phyloP scores from a whole-genome alignment of 2,888 invertebrate genomes.

The Conistra vaccinii region DNA sequence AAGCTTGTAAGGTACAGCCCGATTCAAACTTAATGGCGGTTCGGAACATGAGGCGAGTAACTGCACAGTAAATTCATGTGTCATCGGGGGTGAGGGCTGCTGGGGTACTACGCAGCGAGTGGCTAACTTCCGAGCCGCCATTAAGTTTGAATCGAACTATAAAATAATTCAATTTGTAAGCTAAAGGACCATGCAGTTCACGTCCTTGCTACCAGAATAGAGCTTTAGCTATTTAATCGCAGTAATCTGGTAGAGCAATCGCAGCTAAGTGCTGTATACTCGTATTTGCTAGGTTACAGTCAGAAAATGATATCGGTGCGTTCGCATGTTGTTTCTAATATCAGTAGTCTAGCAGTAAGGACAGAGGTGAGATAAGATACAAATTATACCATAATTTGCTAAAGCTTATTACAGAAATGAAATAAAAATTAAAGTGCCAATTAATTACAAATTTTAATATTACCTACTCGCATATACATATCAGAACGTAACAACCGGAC shows the following conservation, averaged over 20 bases:
- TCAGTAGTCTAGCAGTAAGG: neutral
- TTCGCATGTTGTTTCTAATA: neutral
- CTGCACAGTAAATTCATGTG: too few species aligned
- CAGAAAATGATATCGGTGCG: neutral
- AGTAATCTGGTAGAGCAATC: neutral
- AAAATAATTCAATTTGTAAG: neutral
- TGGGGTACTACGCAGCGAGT: too few species aligned
- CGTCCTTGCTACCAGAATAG: neutral
- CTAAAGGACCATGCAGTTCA: neutral
- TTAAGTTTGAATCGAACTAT: too few species aligned
- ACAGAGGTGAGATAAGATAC: neutral
- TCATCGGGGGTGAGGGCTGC: too few species aligned
- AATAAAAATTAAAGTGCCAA: conserved; percentile 12
- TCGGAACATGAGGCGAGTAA: too few species aligned
- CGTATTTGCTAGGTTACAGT: neutral
- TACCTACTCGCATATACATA: conserved; percentile 11
- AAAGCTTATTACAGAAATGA: neutral
- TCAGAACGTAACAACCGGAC: conserved; percentile 18
- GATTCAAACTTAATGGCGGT: too few species aligned
- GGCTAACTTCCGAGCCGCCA: too few species aligned
- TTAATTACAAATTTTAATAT: conserved; percentile 13
- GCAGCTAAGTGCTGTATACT: neutral
- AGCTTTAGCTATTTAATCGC: neutral
- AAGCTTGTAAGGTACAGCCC: neutral
- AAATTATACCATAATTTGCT: neutral